Percentiles rank a stretch among this genome's conserved stretches.
phyloP scores from a whole-genome alignment of 2,888 invertebrate genomes.

The Nomada fucata region DNA sequence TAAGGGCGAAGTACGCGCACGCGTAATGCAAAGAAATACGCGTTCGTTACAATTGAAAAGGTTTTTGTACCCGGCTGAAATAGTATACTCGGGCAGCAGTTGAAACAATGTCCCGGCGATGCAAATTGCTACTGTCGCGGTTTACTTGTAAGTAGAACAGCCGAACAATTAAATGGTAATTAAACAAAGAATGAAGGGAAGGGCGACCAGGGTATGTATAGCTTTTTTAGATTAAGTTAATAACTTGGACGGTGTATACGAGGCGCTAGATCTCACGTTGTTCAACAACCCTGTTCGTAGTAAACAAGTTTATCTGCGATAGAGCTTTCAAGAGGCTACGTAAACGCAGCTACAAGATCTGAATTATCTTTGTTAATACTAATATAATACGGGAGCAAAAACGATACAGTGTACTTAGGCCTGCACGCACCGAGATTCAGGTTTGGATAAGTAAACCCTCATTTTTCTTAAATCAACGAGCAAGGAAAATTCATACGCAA shows the following conservation, averaged over 20 bases:
- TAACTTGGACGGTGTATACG: slow-evolving; percentile 5
- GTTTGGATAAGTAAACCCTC: not conserved
- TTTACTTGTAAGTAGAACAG: slow-evolving; percentile 29
- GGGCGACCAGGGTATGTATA: slow-evolving; percentile 18
- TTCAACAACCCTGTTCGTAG: slow-evolving; percentile 46
- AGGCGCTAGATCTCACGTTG: slow-evolving; percentile 52
- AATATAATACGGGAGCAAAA: slow-evolving; percentile 3
- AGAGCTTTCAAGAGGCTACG: not conserved
- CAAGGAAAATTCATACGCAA: too few species aligned
- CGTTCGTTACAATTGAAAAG: not conserved
- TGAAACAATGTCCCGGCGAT: not conserved
- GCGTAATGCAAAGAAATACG: too few species aligned
- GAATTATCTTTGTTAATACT: not conserved
- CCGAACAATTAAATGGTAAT: slow-evolving; percentile 41
- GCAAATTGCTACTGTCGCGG: not conserved
- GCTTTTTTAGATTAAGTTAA: slow-evolving; percentile 36
- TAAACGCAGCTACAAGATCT: not conserved
- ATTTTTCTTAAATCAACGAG: not conserved
- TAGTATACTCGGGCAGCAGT: not conserved
- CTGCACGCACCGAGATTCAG: not conserved
- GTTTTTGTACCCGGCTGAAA: not conserved
- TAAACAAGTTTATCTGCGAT: slow-evolving; percentile 39
- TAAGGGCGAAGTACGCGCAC: too few species aligned
- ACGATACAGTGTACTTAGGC: not conserved
- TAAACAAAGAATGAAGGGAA: slow-evolving; percentile 16